Evolutionary conservation across 2,113 vertebrate genomes (phyloP).

Genomic region (Bettongia penicillata): DNA sequence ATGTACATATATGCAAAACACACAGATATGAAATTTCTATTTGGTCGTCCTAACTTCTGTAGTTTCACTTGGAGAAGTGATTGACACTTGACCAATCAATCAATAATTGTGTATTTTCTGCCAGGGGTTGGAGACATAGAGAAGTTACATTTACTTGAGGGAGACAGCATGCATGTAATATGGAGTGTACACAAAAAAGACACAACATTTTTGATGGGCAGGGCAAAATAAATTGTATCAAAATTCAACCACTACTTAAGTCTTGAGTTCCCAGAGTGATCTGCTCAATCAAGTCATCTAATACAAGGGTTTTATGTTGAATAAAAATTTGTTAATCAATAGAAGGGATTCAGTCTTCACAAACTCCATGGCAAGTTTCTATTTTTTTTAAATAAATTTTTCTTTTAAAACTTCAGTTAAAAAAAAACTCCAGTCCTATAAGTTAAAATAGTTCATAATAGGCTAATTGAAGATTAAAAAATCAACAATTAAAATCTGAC

Average conservation of each 20-base stretch:
- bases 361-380: not conserved
- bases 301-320: not conserved
- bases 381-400: not conserved
- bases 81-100: not conserved
- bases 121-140: not conserved
- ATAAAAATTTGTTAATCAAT: not conserved
- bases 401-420: too few relatives aligned
- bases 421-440: not conserved
- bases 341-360: not conserved
- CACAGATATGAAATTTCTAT: not conserved
- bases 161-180: not conserved
- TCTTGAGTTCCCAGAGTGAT: not conserved
- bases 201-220: not conserved
- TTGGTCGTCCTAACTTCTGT: conserved; percentile 35
- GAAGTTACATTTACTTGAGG: not conserved
- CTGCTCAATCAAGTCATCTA: not conserved
- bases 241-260: not conserved
- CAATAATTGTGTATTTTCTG: not conserved
- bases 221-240: not conserved
- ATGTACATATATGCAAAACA: too few relatives aligned
- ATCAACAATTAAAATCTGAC: not conserved
- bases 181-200: not conserved
- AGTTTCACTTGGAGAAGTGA: conserved; percentile 39
- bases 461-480: not conserved
- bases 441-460: not conserved